Percentiles rank a stretch among this genome's conserved stretches.
Conservation (phyloP, 2,888 invertebrate species). For the Chalcis sispes region DNA sequence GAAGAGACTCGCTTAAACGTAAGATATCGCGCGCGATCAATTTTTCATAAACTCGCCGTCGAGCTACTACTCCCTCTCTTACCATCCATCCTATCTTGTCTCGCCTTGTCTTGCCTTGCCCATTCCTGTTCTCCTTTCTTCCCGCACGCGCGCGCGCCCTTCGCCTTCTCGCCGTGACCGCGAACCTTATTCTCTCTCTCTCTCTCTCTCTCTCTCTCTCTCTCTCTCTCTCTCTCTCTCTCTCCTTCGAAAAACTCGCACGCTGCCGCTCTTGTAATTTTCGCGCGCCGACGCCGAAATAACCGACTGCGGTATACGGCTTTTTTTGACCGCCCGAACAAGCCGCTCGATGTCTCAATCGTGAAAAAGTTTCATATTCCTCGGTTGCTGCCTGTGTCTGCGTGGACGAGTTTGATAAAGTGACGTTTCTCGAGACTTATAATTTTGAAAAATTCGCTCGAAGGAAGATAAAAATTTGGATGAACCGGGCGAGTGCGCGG, state of each 20-base stretch:
- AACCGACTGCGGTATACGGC: slow-evolving; percentile 41
- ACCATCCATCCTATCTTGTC: slow-evolving; percentile 12
- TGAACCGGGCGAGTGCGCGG: too few relatives aligned
- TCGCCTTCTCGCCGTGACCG: background rate
- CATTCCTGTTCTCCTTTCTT: slow-evolving; percentile 40
- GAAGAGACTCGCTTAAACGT: slow-evolving; percentile 68
- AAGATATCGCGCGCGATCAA: slow-evolving; percentile 71
- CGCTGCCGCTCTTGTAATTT: slow-evolving; percentile 50
- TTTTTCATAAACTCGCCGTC: slow-evolving; percentile 70
- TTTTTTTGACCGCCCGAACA: background rate
- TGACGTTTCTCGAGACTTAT: too few relatives aligned
- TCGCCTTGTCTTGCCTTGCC: slow-evolving; percentile 10
- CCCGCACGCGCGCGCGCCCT: background rate
- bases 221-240: slow-evolving; percentile 13
- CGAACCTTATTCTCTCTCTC: slow-evolving; percentile 30
- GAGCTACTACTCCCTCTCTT: slow-evolving; percentile 9
- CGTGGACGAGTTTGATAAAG: background rate
- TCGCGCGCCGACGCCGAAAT: slow-evolving; percentile 54
- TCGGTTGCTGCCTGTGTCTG: background rate
- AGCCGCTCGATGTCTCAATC: slow-evolving; percentile 21
- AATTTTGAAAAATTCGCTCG: too few relatives aligned
- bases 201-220: slow-evolving; percentile 27
- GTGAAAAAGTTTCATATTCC: slow-evolving; percentile 23
- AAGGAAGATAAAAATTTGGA: too few relatives aligned
- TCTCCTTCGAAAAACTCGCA: slow-evolving; percentile 10